Conservation (phyloP, 2,888 invertebrate genomes). For the Notodromas monacha region DNA sequence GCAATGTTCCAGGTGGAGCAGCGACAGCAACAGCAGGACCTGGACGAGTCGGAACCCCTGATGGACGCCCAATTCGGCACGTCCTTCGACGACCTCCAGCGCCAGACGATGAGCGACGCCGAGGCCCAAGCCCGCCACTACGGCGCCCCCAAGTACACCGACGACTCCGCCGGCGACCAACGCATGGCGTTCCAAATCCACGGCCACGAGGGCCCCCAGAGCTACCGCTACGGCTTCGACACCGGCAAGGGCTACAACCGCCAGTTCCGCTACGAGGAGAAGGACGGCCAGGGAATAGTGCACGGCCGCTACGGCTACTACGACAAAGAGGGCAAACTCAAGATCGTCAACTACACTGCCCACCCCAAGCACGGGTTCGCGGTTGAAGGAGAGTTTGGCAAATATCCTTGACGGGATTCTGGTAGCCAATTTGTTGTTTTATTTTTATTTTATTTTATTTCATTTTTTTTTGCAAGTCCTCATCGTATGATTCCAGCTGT, state of each 20-base stretch:
- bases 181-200: slow-evolving; percentile 31
- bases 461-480: no score
- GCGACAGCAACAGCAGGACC: no score
- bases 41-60: no score
- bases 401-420: slow-evolving; percentile 8
- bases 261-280: slow-evolving; percentile 44
- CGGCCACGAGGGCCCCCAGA: slow-evolving; percentile 43
- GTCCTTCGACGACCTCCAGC: no score
- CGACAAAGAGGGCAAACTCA: slow-evolving; percentile 37
- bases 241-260: slow-evolving; percentile 29
- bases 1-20: no score
- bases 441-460: no score
- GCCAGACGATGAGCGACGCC: no score
- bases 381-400: slow-evolving; percentile 15
- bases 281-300: slow-evolving; percentile 35
- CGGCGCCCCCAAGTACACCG: no score
- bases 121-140: no score
- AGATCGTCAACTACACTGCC: slow-evolving; percentile 37
- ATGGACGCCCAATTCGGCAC: no score
- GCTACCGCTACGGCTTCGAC: slow-evolving; percentile 50
- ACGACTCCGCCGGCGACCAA: slow-evolving; percentile 16
- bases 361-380: slow-evolving; percentile 35
- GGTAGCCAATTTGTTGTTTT: no score
- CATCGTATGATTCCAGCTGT: no score
- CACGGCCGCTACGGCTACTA: slow-evolving; percentile 47